Percentiles rank a stretch among this genome's conserved stretches.
phyloP scores from a whole-genome alignment of 2,888 invertebrate genomes.

The Habrosyne pyritoides region DNA sequence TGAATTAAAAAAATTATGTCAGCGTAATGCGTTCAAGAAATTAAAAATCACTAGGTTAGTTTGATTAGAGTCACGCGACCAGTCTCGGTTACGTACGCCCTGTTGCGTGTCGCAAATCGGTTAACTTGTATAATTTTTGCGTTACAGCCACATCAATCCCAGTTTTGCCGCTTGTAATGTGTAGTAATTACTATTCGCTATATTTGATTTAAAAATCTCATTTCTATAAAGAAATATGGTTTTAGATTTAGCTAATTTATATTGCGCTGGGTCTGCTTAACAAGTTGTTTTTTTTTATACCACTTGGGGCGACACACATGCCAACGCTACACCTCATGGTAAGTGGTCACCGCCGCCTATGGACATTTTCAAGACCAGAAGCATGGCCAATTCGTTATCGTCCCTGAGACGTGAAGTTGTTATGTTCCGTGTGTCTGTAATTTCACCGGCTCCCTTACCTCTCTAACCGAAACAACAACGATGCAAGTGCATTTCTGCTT shows the following conservation, averaged over 20 bases:
- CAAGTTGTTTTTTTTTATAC: too few species aligned
- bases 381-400: too few species aligned
- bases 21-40: constrained; percentile 30
- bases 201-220: background rate
- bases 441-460: too few species aligned
- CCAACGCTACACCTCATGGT: too few species aligned
- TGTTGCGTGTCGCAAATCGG: constrained; percentile 48
- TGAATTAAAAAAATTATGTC: constrained; percentile 25
- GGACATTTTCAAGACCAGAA: too few species aligned
- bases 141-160: constrained; percentile 41
- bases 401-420: too few species aligned
- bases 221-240: background rate
- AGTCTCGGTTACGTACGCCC: constrained; percentile 37
- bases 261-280: too few species aligned
- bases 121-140: constrained; percentile 52
- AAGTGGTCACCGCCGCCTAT: too few species aligned
- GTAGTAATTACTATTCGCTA: constrained; percentile 22
- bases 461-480: too few species aligned
- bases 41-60: constrained; percentile 41
- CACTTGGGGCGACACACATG: too few species aligned
- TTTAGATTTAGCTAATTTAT: background rate
- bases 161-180: constrained; percentile 21
- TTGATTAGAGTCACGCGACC: constrained; percentile 50
- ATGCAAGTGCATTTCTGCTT: too few species aligned
- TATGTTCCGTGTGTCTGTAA: too few species aligned